Conservation (phyloP, 2,113 vertebrate genomes). For the Onychostoma macrolepis region DNA sequence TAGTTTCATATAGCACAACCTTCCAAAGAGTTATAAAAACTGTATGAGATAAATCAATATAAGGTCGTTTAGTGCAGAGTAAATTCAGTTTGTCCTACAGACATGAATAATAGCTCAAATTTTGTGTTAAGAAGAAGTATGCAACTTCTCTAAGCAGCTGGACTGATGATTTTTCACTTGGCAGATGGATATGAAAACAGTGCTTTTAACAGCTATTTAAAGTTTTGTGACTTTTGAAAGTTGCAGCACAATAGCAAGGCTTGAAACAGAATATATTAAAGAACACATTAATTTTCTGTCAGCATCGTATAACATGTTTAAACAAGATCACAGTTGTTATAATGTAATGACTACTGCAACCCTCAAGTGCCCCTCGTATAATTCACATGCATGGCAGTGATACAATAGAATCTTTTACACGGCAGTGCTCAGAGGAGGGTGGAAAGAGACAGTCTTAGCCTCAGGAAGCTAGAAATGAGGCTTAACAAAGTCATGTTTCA, state of each 20-base stretch:
- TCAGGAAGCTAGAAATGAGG: constrained; percentile 48
- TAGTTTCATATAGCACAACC: not conserved
- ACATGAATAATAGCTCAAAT: not conserved
- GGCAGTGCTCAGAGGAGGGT: constrained; percentile 45
- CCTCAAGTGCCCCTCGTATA: constrained; percentile 65
- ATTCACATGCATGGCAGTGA: constrained; percentile 67
- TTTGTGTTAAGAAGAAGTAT: not conserved
- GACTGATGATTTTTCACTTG: not conserved
- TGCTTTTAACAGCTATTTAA: not conserved
- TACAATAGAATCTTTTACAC: constrained; percentile 63
- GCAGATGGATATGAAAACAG: not conserved
- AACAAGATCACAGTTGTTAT: constrained; percentile 68
- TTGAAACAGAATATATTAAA: constrained; percentile 53
- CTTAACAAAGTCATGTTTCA: constrained; percentile 55
- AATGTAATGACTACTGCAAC: constrained; percentile 73
- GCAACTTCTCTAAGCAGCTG: not conserved
- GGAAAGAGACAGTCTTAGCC: constrained; percentile 49
- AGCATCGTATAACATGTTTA: constrained; percentile 60
- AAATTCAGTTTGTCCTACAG: not conserved
- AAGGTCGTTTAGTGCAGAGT: not conserved
- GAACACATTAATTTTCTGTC: constrained; percentile 60
- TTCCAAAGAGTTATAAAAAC: not conserved
- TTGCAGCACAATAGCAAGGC: constrained; percentile 41
- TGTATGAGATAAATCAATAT: constrained; percentile 1
- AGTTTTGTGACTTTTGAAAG: constrained; percentile 35